These are phyloP conservation scores for Napeogenes inachia DNA, from an alignment of 2,888 invertebrate genomes.

Conservation along the genomic window DNA sequence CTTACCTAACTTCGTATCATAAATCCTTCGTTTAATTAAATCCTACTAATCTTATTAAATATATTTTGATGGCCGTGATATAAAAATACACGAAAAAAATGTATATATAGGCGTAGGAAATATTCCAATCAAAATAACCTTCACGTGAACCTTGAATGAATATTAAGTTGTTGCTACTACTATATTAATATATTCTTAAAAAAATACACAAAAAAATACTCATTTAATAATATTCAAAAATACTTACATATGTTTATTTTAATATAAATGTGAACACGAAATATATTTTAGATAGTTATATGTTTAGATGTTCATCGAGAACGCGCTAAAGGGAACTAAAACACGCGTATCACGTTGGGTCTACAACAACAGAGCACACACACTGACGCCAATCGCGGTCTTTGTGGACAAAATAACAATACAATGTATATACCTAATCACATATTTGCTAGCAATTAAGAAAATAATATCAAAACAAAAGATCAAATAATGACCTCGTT, in stretches of 20 bases:
- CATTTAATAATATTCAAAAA: not conserved
- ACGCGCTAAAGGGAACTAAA: conserved; percentile 53
- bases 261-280: conserved; percentile 11
- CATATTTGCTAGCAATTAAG: conserved; percentile 22
- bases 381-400: conserved; percentile 32
- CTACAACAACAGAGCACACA: conserved; percentile 33
- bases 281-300: conserved; percentile 13
- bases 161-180: not conserved
- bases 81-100: conserved; percentile 9
- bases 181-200: not conserved
- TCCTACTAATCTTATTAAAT: not conserved
- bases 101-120: not conserved
- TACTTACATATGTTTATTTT: not conserved
- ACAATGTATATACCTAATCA: conserved; percentile 23
- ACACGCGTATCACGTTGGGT: conserved; percentile 43
- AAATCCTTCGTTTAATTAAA: no score
- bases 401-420: conserved; percentile 27
- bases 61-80: conserved; percentile 13
- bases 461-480: conserved; percentile 4
- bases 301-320: conserved; percentile 21
- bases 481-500: not conserved
- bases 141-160: conserved; percentile 10
- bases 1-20: no score
- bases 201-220: not conserved
- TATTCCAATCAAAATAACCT: conserved; percentile 16